A percentile compares a stretch with the other conserved stretches of the same genome.
phyloP scores from a whole-genome alignment of 2,888 invertebrate genomes.

The Smittia aterrima region DNA sequence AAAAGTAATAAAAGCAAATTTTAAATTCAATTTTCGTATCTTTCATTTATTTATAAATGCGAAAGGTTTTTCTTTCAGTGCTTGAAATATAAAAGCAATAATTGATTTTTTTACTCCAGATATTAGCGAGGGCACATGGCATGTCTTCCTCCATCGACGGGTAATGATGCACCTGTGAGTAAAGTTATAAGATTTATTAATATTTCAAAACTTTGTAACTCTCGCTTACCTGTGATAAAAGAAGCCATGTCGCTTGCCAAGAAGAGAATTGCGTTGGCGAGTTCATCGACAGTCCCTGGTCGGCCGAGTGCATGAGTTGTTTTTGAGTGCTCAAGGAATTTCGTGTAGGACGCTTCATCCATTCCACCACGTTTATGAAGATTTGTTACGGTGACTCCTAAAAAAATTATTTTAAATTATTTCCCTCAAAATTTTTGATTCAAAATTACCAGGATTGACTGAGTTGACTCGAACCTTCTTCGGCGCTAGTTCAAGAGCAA shows the following conservation, averaged over 20 bases:
- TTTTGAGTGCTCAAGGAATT: conserved; percentile 64
- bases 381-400: conserved; percentile 61
- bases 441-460: conserved; percentile 66
- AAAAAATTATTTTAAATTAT: neutral
- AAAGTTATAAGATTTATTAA: no score
- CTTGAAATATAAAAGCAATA: neutral
- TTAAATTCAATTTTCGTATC: no score
- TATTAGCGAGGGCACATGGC: conserved; percentile 7
- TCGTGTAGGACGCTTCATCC: conserved; percentile 59
- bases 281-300: conserved; percentile 62
- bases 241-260: conserved; percentile 65
- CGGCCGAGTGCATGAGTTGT: conserved; percentile 68
- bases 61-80: no score
- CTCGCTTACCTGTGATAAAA: conserved; percentile 73
- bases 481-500: conserved; percentile 62
- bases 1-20: no score
- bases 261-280: conserved; percentile 68
- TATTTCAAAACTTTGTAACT: no score
- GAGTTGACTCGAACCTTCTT: conserved; percentile 63
- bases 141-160: conserved; percentile 61
- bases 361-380: conserved; percentile 66
- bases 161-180: conserved; percentile 67
- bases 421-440: neutral
- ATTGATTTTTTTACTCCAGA: neutral
- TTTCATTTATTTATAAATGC: no score